Base-by-base conservation (phyloP, 2,797 vertebrate species). In the Mallotus villosus region DNA sequence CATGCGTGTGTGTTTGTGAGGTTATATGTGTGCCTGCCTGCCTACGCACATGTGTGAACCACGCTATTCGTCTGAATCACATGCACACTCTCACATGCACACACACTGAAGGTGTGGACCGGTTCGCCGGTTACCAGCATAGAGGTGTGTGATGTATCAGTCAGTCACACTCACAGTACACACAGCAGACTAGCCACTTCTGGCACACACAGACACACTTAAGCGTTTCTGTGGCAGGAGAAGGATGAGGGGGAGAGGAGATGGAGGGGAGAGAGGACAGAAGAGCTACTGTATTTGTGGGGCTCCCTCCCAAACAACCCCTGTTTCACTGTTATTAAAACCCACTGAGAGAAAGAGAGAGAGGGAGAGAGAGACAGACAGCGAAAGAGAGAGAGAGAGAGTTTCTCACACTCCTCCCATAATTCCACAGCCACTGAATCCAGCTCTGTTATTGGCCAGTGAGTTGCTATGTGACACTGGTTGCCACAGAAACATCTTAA, bases 401-500 rank as follows among this genome's bases (percentile, higher is more conserved):
- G 71, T 22, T 49, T 66, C 27, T 66, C 64, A 66, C 61, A 71
- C 67, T 51, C 55, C 74, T 74, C 82, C 73, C 55, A 55, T 49
- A 78, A 85, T 84, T 86, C 84, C 81, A 74, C 46, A 78, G 72
- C 73, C 71, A 67, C 76, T 70, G 74, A 70, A 78, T 75, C 58
- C 2, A 69, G 62, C 70, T 67, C 75, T 25, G 81, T 68, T 55
- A 84, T 79, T 87, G 84, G 89, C 72, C 22, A 25, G 37, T 74
- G 67, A 12, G 89, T 92, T 89, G 88, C 91, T 89, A 90, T 80
- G 88, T 81, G 80, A 90, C 81, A 61, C 68, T 1, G 64, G 89
- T 92, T 91, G 84, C 89, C 86, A 92, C 85, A 88, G 91, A 90
- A 92, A 93, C 90, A 79, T 79, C 61, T 82, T 80, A 89, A 85